These are phyloP conservation scores for Alouatta palliata DNA, from an alignment of 2,113 vertebrate species.

Conservation along the genomic window DNA sequence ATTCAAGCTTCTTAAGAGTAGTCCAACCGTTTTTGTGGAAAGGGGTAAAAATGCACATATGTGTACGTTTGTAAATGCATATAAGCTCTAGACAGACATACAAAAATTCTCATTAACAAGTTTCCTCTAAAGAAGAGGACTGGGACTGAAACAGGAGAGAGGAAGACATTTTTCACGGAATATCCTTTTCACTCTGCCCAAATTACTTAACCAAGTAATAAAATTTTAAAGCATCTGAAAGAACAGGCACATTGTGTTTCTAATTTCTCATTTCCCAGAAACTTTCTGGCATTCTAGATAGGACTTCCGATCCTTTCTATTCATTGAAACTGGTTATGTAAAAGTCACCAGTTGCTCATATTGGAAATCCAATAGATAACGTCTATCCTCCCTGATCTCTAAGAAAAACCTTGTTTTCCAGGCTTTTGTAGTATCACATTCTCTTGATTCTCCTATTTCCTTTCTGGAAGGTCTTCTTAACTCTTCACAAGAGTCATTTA, in stretches of 20 bases:
- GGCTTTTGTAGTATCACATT: background rate
- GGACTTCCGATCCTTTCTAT: background rate
- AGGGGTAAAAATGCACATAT: background rate
- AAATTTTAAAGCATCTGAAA: background rate
- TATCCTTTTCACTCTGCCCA: background rate
- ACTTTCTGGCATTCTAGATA: background rate
- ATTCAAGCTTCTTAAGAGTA: background rate
- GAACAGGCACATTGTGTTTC: background rate
- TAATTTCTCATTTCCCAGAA: slow-evolving; percentile 17
- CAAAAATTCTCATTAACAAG: background rate
- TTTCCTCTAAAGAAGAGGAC: background rate
- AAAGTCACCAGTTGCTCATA: background rate
- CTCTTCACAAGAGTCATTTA: background rate
- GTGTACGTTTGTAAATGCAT: background rate
- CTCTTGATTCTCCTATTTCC: background rate
- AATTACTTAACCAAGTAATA: background rate
- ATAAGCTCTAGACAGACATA: background rate
- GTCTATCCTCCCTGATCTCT: background rate
- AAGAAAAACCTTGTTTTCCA: background rate
- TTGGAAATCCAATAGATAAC: background rate
- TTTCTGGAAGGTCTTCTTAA: background rate
- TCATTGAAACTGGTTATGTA: background rate
- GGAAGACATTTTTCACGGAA: background rate
- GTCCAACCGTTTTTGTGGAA: background rate
- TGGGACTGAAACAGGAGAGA: background rate